These are phyloP conservation scores for Prunella strophiata DNA, from an alignment of 2,797 vertebrate genomes.

Conservation along the genomic window DNA sequence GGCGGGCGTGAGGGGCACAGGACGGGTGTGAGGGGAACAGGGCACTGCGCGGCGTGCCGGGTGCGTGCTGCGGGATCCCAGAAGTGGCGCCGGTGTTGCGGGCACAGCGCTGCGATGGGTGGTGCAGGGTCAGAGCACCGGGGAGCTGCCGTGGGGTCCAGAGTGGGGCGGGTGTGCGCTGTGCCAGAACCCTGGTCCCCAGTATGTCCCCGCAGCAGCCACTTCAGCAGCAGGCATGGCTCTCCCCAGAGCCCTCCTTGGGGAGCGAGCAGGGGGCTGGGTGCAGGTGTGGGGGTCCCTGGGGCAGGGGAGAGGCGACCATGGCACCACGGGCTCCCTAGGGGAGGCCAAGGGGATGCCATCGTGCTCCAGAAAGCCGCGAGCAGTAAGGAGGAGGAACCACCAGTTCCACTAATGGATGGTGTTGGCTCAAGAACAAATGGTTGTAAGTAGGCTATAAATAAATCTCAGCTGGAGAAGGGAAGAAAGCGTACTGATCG, in stretches of 20 bases:
- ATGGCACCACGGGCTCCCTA: accelerated
- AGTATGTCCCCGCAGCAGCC: accelerated
- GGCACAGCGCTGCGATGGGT: neutral
- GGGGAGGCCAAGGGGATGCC: neutral
- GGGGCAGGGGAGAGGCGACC: accelerated
- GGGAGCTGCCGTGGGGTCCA: accelerated
- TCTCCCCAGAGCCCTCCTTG: neutral
- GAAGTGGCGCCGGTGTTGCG: accelerated
- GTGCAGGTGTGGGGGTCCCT: neutral
- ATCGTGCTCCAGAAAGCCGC: neutral
- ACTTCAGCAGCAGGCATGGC: accelerated
- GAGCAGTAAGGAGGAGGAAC: neutral
- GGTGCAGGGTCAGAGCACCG: accelerated
- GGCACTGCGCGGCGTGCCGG: neutral
- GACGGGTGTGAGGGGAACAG: neutral
- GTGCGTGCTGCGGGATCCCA: accelerated
- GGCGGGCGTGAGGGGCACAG: neutral
- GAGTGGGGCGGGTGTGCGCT: accelerated
- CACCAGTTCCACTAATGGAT: neutral
- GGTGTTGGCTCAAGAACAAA: neutral
- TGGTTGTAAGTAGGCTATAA: neutral
- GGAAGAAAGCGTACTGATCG: neutral
- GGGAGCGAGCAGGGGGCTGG: accelerated
- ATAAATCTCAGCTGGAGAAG: neutral
- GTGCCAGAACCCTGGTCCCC: accelerated